Conservation (phyloP, 2,113 vertebrate species). For the Phyllostomus discolor region DNA sequence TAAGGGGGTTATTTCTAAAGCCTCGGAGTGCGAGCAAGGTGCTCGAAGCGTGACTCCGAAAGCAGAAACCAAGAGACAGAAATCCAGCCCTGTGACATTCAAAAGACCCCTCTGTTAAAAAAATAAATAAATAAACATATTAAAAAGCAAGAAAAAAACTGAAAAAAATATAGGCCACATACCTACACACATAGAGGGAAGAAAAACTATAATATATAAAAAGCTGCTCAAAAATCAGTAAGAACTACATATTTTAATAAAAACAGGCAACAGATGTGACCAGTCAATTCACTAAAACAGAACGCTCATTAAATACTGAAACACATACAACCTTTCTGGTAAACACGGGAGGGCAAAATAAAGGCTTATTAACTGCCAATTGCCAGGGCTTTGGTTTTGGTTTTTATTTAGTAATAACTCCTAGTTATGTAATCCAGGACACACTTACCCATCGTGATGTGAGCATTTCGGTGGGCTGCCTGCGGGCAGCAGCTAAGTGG, state of each 20-base stretch:
- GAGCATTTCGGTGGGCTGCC: neutral
- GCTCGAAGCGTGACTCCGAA: neutral
- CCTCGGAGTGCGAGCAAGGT: neutral
- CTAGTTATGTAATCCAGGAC: neutral
- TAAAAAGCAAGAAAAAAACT: neutral
- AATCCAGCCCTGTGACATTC: neutral
- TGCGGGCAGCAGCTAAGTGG: neutral
- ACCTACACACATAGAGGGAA: neutral
- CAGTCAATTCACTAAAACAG: neutral
- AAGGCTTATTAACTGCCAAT: neutral
- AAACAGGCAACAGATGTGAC: neutral
- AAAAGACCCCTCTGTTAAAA: neutral
- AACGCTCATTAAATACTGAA: slow-evolving; percentile 8
- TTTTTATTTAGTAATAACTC: neutral
- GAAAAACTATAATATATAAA: neutral
- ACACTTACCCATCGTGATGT: neutral
- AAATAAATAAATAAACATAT: neutral
- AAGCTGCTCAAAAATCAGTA: neutral
- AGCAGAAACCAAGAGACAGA: neutral
- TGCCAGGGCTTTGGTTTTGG: neutral
- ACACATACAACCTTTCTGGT: neutral
- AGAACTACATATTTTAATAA: neutral
- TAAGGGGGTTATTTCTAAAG: slow-evolving; percentile 12
- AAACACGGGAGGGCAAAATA: slow-evolving; percentile 24
- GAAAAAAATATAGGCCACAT: neutral